Conservation (phyloP, 2,888 invertebrate genomes). For the Synanthedon formicaeformis region DNA sequence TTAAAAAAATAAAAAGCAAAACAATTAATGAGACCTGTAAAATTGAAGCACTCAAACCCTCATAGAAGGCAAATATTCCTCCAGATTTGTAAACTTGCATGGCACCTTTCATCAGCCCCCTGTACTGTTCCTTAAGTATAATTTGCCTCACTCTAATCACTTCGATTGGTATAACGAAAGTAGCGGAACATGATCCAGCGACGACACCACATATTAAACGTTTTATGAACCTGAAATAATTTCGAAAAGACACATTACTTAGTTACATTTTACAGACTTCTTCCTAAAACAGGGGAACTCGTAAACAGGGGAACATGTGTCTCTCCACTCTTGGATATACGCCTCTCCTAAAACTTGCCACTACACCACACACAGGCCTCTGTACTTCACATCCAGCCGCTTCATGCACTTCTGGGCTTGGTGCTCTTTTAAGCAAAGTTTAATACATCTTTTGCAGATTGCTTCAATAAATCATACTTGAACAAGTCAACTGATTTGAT, state of each 20-base stretch:
- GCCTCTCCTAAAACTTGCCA: too few relatives aligned
- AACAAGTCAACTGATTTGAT: too few relatives aligned
- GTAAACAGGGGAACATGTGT: too few relatives aligned
- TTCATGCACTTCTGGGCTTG: too few relatives aligned
- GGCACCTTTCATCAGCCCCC: conserved; percentile 34
- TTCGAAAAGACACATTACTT: background rate
- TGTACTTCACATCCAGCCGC: too few relatives aligned
- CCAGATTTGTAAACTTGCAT: conserved; percentile 37
- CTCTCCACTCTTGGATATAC: too few relatives aligned
- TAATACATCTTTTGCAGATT: too few relatives aligned
- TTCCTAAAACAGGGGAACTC: too few relatives aligned
- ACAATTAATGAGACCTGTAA: conserved; percentile 28
- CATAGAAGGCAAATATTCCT: conserved; percentile 45
- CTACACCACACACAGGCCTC: too few relatives aligned
- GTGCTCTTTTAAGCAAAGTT: too few relatives aligned
- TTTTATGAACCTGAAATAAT: background rate
- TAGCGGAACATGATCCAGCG: conserved; percentile 36
- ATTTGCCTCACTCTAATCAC: conserved; percentile 54
- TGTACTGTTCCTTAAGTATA: conserved; percentile 44
- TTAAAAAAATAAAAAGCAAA: background rate
- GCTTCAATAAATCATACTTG: too few relatives aligned
- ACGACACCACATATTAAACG: conserved; percentile 33
- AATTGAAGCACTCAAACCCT: conserved; percentile 42
- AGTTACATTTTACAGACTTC: too few relatives aligned
- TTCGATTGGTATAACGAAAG: conserved; percentile 41